Evolutionary conservation across 2,113 vertebrate species (phyloP).

Genomic region (Melanerpes aurifrons): DNA sequence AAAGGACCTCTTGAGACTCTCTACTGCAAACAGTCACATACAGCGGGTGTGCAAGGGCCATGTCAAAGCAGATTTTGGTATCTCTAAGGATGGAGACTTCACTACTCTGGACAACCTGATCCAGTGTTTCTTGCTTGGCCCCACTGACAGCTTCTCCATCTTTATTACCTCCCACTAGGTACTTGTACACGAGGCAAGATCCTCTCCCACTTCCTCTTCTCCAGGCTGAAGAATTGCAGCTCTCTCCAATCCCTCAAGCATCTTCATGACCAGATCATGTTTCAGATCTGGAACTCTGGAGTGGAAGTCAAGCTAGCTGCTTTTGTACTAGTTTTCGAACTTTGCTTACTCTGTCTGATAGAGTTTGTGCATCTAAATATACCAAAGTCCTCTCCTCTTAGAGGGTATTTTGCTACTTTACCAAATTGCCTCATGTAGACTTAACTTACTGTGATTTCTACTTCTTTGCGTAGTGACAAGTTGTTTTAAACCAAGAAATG

Average conservation of each 20-base stretch:
- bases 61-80: neutral
- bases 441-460: neutral
- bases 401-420: neutral
- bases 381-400: neutral
- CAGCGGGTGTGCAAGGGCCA: neutral
- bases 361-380: neutral
- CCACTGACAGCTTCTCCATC: neutral
- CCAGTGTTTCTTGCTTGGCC: neutral
- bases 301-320: neutral
- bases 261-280: neutral
- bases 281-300: neutral
- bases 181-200: too few species aligned
- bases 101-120: neutral
- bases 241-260: neutral
- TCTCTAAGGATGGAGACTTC: neutral
- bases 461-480: neutral
- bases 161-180: neutral
- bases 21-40: neutral
- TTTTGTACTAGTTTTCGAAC: neutral
- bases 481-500: neutral
- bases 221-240: neutral
- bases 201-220: neutral
- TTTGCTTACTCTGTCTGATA: accelerated
- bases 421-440: neutral
- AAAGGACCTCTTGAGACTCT: neutral